Percentiles rank a stretch among this genome's conserved stretches.
These are phyloP conservation scores for Trypoxylon attenuatum DNA, from an alignment of 2,888 invertebrate species.

Conservation along the genomic window DNA sequence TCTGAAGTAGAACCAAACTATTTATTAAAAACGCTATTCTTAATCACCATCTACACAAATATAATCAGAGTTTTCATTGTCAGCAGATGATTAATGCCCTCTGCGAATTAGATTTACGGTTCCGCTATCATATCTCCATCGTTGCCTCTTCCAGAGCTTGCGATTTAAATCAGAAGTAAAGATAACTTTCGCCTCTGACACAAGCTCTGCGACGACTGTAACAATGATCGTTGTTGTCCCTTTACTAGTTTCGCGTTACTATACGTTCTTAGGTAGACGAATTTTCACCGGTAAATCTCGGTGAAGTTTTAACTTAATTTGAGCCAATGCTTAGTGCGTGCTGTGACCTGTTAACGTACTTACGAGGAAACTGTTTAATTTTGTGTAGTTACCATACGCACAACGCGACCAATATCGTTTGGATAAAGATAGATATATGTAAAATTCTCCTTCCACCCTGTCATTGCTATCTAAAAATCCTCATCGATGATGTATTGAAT, in stretches of 20 bases:
- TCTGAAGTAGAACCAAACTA: too few relatives aligned
- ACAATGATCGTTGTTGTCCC: background rate
- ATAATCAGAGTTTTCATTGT: too few relatives aligned
- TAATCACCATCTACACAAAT: too few relatives aligned
- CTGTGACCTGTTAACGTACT: slow-evolving; percentile 25
- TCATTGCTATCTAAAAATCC: too few relatives aligned
- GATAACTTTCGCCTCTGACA: background rate
- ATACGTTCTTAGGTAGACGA: slow-evolving; percentile 30
- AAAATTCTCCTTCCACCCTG: too few relatives aligned
- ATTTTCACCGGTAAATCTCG: slow-evolving; percentile 13
- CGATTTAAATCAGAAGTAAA: background rate
- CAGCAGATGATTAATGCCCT: too few relatives aligned
- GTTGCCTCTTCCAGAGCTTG: background rate
- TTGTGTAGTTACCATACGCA: slow-evolving; percentile 30
- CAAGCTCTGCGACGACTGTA: background rate
- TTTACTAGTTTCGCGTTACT: slow-evolving; percentile 17
- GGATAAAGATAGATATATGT: too few relatives aligned
- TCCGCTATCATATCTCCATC: background rate
- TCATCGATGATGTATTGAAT: too few relatives aligned
- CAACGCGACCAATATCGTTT: slow-evolving; percentile 28
- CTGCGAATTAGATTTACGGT: slow-evolving; percentile 6
- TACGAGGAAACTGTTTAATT: slow-evolving; percentile 17
- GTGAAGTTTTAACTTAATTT: slow-evolving; percentile 3
- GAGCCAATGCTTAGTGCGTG: slow-evolving; percentile 9
- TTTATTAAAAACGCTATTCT: too few relatives aligned